phyloP scores from a whole-genome alignment of 2,888 invertebrate genomes.

The Drosophila formosana region DNA sequence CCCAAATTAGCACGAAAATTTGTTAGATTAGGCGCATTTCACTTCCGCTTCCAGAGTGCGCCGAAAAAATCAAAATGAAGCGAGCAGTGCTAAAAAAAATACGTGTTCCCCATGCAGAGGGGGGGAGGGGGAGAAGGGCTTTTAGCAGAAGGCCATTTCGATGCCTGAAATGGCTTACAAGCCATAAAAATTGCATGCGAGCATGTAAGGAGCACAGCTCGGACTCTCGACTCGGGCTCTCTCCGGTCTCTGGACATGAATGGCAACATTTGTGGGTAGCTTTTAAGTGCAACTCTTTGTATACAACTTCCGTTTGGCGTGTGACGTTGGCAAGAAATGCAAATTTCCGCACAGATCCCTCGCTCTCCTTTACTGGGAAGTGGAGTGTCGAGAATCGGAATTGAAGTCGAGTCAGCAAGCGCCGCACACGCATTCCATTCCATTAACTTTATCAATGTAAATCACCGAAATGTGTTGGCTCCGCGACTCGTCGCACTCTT shows the following conservation, averaged over 20 bases:
- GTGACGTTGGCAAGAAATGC: conserved; percentile 68
- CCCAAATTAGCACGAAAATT: conserved; percentile 82
- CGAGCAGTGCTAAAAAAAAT: conserved; percentile 7
- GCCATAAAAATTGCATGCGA: conserved; percentile 79
- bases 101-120: conserved; percentile 3
- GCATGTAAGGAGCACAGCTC: conserved; percentile 36
- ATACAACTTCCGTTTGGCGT: conserved; percentile 80
- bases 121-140: conserved; percentile 22
- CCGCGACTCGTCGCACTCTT: conserved; percentile 4
- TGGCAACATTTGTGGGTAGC: conserved; percentile 66
- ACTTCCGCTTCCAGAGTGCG: conserved; percentile 57
- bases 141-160: conserved; percentile 55
- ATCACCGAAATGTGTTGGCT: conserved; percentile 73
- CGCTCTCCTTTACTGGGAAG: neutral
- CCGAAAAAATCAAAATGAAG: conserved; percentile 27
- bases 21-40: conserved; percentile 79
- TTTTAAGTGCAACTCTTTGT: conserved; percentile 80
- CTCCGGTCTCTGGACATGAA: conserved; percentile 53
- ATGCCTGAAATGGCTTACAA: conserved; percentile 67
- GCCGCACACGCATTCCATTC: conserved; percentile 76
- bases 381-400: conserved; percentile 38
- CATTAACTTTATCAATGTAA: conserved; percentile 79
- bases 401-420: conserved; percentile 67
- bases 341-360: conserved; percentile 70
- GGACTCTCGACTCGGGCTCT: neutral